Conservation (phyloP, 2,113 vertebrate genomes). For the Lutjanus erythropterus region DNA sequence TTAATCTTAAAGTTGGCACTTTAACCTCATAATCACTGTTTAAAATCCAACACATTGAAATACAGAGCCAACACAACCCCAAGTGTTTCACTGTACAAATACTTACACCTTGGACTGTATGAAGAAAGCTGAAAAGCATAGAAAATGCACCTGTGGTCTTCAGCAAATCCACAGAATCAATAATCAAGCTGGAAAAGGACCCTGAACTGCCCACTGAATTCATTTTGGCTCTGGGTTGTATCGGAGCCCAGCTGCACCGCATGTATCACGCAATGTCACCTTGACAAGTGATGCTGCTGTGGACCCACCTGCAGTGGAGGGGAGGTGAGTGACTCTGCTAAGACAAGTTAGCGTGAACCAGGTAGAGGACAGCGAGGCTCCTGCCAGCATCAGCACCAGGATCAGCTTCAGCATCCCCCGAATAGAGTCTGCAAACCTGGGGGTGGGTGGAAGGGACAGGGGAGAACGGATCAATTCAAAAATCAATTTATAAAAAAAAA, state of each 20-base stretch:
- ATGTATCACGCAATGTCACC: slow-evolving; percentile 23
- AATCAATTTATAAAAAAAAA: background rate
- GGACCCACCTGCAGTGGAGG: slow-evolving; percentile 92
- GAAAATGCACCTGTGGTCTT: background rate
- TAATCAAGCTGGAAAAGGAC: background rate
- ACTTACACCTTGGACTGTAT: too few species aligned
- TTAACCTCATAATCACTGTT: background rate
- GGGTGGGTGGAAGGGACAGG: background rate
- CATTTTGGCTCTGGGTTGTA: background rate
- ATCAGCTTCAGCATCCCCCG: slow-evolving; percentile 97
- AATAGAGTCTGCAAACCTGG: slow-evolving; percentile 98
- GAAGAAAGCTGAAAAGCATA: too few species aligned
- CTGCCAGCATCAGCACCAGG: slow-evolving; percentile 94
- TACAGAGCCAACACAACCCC: background rate
- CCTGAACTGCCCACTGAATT: background rate
- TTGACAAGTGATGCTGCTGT: slow-evolving; percentile 7
- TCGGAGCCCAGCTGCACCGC: background rate
- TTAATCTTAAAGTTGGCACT: background rate
- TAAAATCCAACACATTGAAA: background rate
- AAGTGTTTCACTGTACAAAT: background rate
- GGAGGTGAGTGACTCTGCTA: slow-evolving; percentile 92
- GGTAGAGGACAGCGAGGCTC: slow-evolving; percentile 92
- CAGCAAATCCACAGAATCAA: background rate
- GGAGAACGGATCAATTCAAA: background rate
- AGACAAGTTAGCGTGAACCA: slow-evolving; percentile 98